phyloP scores from a whole-genome alignment of 2,888 invertebrate species.

The Unio delphinus region DNA sequence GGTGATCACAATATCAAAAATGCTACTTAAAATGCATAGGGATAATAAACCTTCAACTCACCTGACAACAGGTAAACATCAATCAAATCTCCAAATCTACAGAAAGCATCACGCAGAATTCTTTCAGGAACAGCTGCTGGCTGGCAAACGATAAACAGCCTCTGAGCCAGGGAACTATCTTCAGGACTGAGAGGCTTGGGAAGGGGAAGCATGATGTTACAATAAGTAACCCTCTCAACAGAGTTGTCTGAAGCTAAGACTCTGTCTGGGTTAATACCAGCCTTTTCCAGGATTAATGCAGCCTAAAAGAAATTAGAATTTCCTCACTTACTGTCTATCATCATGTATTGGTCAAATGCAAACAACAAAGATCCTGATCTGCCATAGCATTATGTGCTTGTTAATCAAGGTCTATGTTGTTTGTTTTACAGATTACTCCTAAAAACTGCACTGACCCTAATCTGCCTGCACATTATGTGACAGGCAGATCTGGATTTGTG shows the following conservation, averaged over 20 bases:
- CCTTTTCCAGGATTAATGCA: slow-evolving; percentile 56
- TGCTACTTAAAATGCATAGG: neutral
- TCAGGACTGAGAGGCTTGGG: slow-evolving; percentile 74
- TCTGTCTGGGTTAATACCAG: slow-evolving; percentile 57
- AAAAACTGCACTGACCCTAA: no score
- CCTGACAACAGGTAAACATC: slow-evolving; percentile 91
- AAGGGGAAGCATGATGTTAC: slow-evolving; percentile 74
- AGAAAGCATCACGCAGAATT: slow-evolving; percentile 89
- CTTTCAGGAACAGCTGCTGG: slow-evolving; percentile 82
- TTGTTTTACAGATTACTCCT: no score
- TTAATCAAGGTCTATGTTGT: no score
- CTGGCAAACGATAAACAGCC: slow-evolving; percentile 75
- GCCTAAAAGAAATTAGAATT: slow-evolving; percentile 40
- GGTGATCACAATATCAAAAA: neutral
- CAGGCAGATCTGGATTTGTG: no score
- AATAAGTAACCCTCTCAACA: slow-evolving; percentile 69
- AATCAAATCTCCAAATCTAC: slow-evolving; percentile 90
- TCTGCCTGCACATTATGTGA: no score
- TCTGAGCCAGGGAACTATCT: slow-evolving; percentile 71
- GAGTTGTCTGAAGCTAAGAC: slow-evolving; percentile 34
- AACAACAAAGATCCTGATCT: no score
- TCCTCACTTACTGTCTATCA: neutral
- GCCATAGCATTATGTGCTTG: no score
- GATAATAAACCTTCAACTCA: slow-evolving; percentile 16
- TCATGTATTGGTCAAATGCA: no score